A percentile compares a stretch with the other conserved stretches of the same genome.
Conservation (phyloP, 1,140 invertebrate species). For the Metaphire vulgaris region DNA sequence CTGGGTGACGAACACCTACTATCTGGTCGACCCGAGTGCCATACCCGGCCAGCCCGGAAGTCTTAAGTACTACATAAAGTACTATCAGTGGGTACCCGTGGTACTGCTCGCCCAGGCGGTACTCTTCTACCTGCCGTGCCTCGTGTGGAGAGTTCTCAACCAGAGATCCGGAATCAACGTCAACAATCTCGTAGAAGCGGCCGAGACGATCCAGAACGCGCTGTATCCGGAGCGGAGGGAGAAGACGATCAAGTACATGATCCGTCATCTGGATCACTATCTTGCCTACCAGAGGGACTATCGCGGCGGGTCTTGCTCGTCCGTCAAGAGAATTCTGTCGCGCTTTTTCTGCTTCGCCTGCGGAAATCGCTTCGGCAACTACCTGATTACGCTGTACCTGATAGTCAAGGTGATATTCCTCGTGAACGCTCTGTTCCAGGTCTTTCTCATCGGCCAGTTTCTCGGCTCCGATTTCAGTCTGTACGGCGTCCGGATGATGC, state of each 20-base stretch:
- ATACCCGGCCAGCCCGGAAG: background rate
- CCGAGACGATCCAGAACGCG: too few relatives aligned
- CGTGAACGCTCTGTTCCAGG: too few relatives aligned
- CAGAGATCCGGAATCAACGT: conserved; percentile 54
- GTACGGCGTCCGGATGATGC: too few relatives aligned
- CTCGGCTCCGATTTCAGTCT: too few relatives aligned
- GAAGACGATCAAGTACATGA: too few relatives aligned
- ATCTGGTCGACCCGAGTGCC: conserved; percentile 26
- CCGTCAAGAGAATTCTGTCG: conserved; percentile 20
- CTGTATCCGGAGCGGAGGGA: too few relatives aligned
- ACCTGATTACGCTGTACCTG: conserved; percentile 54
- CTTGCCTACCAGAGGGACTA: conserved; percentile 7
- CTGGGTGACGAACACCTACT: conserved; percentile 90
- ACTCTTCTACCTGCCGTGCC: conserved; percentile 57
- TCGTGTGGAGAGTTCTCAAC: conserved; percentile 55
- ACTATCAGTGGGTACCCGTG: conserved; percentile 50
- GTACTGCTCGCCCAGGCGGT: conserved; percentile 56
- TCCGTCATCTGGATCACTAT: too few relatives aligned
- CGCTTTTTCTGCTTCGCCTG: conserved; percentile 43
- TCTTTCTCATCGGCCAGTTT: too few relatives aligned
- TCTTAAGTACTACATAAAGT: background rate
- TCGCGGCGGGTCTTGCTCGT: conserved; percentile 9
- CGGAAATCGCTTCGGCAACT: conserved; percentile 54
- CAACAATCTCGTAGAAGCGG: conserved; percentile 20
- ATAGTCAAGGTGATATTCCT: too few relatives aligned